Conservation (phyloP, 2,888 invertebrate genomes). For the Ctenicera cuprea region DNA sequence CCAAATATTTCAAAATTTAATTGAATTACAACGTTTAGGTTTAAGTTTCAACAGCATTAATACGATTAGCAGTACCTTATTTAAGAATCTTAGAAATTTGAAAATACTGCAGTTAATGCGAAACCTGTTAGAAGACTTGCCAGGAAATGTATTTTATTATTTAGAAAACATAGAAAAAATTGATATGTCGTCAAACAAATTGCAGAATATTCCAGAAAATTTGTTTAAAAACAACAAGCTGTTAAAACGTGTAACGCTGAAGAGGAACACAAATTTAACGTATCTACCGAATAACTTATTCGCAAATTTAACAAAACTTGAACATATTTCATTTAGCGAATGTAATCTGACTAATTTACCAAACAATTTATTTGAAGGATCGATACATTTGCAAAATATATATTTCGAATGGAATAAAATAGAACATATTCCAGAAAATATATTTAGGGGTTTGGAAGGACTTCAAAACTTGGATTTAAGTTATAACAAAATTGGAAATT, state of each 20-base stretch:
- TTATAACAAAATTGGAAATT: conserved; percentile 56
- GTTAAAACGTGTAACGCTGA: conserved; percentile 69
- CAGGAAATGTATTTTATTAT: conserved; percentile 77
- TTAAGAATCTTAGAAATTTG: conserved; percentile 79
- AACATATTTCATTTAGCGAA: conserved; percentile 56
- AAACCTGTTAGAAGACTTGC: conserved; percentile 80
- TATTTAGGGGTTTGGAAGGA: conserved; percentile 77
- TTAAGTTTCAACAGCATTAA: conserved; percentile 82
- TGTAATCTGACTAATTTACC: conserved; percentile 76
- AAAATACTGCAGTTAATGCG: conserved; percentile 81
- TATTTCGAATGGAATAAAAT: conserved; percentile 78
- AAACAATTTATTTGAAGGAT: conserved; percentile 78
- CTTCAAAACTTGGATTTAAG: conserved; percentile 71
- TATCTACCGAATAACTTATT: conserved; percentile 43
- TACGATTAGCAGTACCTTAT: conserved; percentile 78
- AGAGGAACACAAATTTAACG: conserved; percentile 24
- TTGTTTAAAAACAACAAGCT: conserved; percentile 71
- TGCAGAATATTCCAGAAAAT: conserved; percentile 77
- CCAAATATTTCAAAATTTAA: conserved; percentile 78
- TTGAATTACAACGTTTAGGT: conserved; percentile 78
- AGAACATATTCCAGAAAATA: conserved; percentile 70
- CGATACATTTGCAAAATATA: conserved; percentile 76
- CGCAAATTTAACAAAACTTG: conserved; percentile 56
- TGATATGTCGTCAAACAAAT: conserved; percentile 81
- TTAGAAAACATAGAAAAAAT: conserved; percentile 78